phyloP scores from a whole-genome alignment of 2,888 invertebrate species.

The Ophion slaviceki region DNA sequence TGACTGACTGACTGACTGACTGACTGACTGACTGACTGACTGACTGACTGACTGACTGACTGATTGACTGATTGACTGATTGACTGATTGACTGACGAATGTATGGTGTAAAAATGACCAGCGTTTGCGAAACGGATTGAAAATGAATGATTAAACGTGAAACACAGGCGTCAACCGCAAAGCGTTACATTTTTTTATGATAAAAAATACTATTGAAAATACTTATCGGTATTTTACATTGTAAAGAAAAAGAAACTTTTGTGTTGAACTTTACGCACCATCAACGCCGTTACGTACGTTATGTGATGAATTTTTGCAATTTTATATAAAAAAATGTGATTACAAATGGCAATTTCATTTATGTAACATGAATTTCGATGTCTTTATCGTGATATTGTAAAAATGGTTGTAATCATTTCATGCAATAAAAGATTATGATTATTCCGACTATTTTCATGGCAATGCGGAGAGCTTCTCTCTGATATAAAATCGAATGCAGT shows the following conservation, averaged over 20 bases:
- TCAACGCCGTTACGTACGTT: background rate
- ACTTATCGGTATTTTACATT: conserved; percentile 1
- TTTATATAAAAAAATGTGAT: background rate
- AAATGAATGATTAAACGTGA: background rate
- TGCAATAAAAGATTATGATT: background rate
- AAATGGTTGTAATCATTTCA: no score
- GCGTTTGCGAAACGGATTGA: background rate
- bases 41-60: no score
- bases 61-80: no score
- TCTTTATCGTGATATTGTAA: background rate
- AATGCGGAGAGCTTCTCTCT: background rate
- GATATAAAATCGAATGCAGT: background rate
- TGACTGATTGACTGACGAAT: no score
- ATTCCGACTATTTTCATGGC: background rate
- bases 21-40: no score
- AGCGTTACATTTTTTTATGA: no score
- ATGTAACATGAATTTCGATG: conserved; percentile 1
- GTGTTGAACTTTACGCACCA: background rate
- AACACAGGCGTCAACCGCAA: no score
- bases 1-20: no score
- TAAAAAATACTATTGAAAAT: background rate
- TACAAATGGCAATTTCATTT: conserved; percentile 2
- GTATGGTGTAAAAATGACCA: background rate
- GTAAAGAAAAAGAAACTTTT: no score
- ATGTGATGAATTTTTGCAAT: background rate